phyloP scores from a whole-genome alignment of 2,888 invertebrate genomes.

The Ectemnius continuus region DNA sequence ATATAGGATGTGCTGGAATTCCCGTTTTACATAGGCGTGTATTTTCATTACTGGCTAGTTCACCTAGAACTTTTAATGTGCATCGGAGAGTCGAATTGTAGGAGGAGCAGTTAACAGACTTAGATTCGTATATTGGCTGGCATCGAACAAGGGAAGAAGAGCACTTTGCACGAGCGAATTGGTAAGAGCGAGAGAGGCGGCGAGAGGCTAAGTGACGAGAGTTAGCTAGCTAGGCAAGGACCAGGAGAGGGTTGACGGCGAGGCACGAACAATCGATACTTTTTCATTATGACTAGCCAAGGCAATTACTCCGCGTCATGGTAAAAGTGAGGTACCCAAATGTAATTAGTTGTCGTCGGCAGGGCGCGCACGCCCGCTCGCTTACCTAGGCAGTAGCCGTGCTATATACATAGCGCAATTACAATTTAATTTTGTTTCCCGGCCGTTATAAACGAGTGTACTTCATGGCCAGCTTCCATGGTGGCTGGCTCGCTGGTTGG shows the following conservation, averaged over 20 bases:
- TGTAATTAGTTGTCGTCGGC: slow-evolving; percentile 67
- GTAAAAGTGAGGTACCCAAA: slow-evolving; percentile 64
- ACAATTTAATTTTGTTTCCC: slow-evolving; percentile 67
- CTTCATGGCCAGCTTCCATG: slow-evolving; percentile 58
- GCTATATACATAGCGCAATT: slow-evolving; percentile 65
- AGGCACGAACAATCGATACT: slow-evolving; percentile 56
- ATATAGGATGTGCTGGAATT: too few species aligned
- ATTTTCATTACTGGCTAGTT: too few species aligned
- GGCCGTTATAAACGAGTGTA: slow-evolving; percentile 65
- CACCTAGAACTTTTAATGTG: slow-evolving; percentile 8
- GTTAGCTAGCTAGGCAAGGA: too few species aligned
- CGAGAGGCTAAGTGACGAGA: slow-evolving; percentile 9
- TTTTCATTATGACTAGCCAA: slow-evolving; percentile 62
- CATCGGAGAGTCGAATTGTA: background rate
- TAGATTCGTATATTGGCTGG: slow-evolving; percentile 27
- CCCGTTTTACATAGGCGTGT: too few species aligned
- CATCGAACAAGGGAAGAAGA: background rate
- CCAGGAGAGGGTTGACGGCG: slow-evolving; percentile 23
- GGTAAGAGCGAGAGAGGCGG: background rate
- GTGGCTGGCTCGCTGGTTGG: slow-evolving; percentile 34
- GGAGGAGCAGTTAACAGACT: slow-evolving; percentile 9
- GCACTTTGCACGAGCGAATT: background rate
- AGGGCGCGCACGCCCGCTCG: slow-evolving; percentile 32
- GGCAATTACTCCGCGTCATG: slow-evolving; percentile 60
- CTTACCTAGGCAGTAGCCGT: slow-evolving; percentile 58